Base-by-base conservation (phyloP, 2,113 vertebrate genomes). In the Terrapene triunguis region DNA sequence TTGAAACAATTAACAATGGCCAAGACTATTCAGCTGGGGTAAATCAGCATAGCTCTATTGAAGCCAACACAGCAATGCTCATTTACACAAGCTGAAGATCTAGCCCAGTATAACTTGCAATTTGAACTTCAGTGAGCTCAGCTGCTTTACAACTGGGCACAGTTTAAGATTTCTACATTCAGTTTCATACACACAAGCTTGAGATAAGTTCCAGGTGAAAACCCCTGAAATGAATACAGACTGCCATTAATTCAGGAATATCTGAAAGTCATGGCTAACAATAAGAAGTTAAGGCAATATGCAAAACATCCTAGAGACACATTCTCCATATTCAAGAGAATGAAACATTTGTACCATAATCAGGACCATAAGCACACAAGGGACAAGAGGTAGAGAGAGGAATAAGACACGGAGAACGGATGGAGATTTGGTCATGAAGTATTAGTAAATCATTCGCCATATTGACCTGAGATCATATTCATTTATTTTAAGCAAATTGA, bases 101-200 rank as follows among this genome's bases (percentile, higher is more conserved):
- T 25, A 87, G 55, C n/a, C 0, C 35, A 12, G 42, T 8, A 51
- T 53, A 29, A 42, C 24, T 0, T 1, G 3, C 19, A n/a, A 44
- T 87, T 17, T 74, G 89, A 88, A 80, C 6, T 22, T 4, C 69
- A 62, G 1, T 1, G 12, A 62, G 24, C 13, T 93, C 50, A 10
- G 50, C n/a, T 80, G 62, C 32, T 94, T 91, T 86, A 10, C 2
- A 59, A 44, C 2, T 19, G 55, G 50, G 10, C n/a, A 47, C 9
- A n/a, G 11, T 76, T 44, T 76, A 76, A 47, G 21, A 47, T 76
- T 47, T 76, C 74, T 47, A 27, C 42, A 76, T 76, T 25, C 48
- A 10, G 2, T 86, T 88, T 88, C 38, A 24, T 21, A 4, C 8
- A 14, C 4, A 5, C 0, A 2, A 74, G 38, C 54, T 53, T 80